phyloP scores from a whole-genome alignment of 2,888 invertebrate species.

The Norana najaformis region DNA sequence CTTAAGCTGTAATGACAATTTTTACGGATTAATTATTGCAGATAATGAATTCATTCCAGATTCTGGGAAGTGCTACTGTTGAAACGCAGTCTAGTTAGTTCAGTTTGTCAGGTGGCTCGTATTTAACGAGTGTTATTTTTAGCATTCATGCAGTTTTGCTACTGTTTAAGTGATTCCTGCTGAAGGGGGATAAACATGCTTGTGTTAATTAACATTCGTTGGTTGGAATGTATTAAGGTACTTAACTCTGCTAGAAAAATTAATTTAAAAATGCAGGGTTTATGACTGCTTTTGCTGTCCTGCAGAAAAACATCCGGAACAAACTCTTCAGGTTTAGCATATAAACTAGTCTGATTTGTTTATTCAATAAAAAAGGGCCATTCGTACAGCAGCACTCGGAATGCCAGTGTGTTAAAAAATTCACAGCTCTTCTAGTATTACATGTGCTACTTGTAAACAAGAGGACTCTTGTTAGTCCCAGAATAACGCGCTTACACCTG shows the following conservation, averaged over 20 bases:
- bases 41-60: not conserved
- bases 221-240: not conserved
- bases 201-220: not conserved
- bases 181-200: not conserved
- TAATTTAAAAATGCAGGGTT: not conserved
- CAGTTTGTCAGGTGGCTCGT: not conserved
- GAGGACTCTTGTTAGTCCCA: too few relatives aligned
- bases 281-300: not conserved
- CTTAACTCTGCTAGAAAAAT: not conserved
- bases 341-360: not conserved
- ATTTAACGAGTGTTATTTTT: not conserved
- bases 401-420: not conserved
- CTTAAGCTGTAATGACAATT: not conserved
- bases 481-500: too few relatives aligned
- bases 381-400: not conserved
- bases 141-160: not conserved
- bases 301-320: not conserved
- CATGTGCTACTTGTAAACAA: not conserved
- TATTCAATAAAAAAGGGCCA: constrained; percentile 2
- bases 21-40: not conserved
- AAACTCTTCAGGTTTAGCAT: not conserved
- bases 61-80: not conserved
- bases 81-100: too few relatives aligned
- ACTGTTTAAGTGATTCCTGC: not conserved
- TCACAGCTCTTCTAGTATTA: not conserved